Evolutionary conservation across 2,797 vertebrate species (phyloP), one percentile per base, ranked within the genome.

Genomic region (Amblyopsis hoosieri): DNA sequence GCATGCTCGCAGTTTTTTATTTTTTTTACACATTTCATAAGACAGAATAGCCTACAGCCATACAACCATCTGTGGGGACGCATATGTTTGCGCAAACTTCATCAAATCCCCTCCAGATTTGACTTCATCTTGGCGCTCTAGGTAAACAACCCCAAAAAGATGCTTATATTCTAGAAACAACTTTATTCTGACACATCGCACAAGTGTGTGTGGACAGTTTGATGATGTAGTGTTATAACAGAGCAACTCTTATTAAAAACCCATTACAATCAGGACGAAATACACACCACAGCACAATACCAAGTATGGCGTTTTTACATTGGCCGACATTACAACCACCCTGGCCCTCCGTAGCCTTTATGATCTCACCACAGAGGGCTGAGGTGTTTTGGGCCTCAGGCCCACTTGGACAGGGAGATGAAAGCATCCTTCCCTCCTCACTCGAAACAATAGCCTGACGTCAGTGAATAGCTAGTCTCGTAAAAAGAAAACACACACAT

Each of bases 381-480:
- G 52, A 72, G 57, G 73, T 73, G 67, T 31, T 84, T 82, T 71
- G 78, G 79, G 73, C 71, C 59, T 62, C 62, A 29, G 14, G 62
- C 73, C 58, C 78, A 80, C 65, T 69, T 70, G 62, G 48, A 72
- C 56, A 8, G 23, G 33, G 55, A 67, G 68, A 83, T 85, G 63
- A 88, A 85, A 87, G 71, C 59, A 56, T 31, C 54, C 48, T 50
- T 74, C 73, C 60, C 66, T 64, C 17, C 61, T 60, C 70, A 69
- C 55, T 83, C 56, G 46, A 82, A 85, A 85, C 81, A 88, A 86
- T 71, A 72, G 57, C 10, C 54, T 79, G 72, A 78, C 9, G 29
- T 78, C 75, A 78, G 60, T 75, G 77, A 88, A 84, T 71, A 78
- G 78, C 65, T 73, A 79, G 61, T 67, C 64, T 78, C 75, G 64